Percentiles rank a stretch among this genome's conserved stretches.
Evolutionary conservation across 2,113 vertebrate genomes (phyloP).

Genomic region (Ploceus nigricollis): DNA sequence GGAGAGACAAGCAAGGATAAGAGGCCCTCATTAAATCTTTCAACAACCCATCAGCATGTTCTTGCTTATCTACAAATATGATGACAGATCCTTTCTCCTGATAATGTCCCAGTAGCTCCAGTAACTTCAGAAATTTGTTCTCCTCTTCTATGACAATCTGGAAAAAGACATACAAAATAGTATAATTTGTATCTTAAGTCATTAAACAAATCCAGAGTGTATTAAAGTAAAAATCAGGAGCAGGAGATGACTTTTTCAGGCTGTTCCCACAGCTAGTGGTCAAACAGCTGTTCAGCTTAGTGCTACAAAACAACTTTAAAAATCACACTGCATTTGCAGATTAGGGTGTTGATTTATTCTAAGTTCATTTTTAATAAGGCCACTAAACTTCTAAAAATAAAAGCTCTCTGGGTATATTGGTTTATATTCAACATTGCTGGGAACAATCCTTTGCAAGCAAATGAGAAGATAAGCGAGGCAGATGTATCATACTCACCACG

Average conservation of each 20-base stretch:
- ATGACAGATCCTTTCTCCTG: conserved; percentile 97
- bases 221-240: not conserved
- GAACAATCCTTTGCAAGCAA: not conserved
- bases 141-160: conserved; percentile 97
- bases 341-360: not conserved
- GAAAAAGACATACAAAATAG: conserved; percentile 1
- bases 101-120: conserved; percentile 95
- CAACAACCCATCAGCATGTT: conserved; percentile 90
- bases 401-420: not conserved
- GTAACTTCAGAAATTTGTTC: conserved; percentile 94
- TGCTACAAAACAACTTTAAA: not conserved
- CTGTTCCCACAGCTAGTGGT: not conserved
- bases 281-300: not conserved
- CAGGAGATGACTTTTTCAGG: not conserved
- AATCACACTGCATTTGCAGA: not conserved
- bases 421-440: not conserved
- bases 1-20: conserved; percentile 97
- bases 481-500: conserved; percentile 77
- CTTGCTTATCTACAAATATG: conserved; percentile 98
- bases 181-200: not conserved
- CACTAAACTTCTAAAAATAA: not conserved
- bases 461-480: accelerated
- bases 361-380: not conserved
- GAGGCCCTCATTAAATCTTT: conserved; percentile 99
- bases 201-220: not conserved